A percentile compares a stretch with the other conserved stretches of the same genome.
These are phyloP conservation scores for Protosalanx chinensis DNA, from an alignment of 2,797 vertebrate species.

Conservation along the genomic window DNA sequence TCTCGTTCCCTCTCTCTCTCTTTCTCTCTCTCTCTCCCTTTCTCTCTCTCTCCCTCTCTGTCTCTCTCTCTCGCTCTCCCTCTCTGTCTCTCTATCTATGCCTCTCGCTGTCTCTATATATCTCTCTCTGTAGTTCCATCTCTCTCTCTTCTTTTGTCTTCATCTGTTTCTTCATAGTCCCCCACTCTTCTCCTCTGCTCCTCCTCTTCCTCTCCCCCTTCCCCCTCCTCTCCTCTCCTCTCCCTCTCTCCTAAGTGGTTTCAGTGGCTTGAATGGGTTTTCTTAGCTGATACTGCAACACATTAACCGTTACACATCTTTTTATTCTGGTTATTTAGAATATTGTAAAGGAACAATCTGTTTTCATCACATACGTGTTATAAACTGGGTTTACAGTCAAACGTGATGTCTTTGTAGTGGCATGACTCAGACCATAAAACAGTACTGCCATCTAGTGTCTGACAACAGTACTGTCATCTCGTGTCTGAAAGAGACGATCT, in stretches of 20 bases:
- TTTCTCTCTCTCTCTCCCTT: constrained; percentile 41
- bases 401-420: neutral
- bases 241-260: too few species aligned
- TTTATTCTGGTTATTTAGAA: neutral
- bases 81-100: too few species aligned
- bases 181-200: neutral
- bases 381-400: too few species aligned
- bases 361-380: neutral
- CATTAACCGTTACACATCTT: neutral
- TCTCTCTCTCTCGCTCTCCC: too few species aligned
- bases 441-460: neutral
- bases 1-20: constrained; percentile 24
- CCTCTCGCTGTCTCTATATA: too few species aligned
- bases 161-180: constrained; percentile 9
- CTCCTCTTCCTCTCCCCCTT: neutral
- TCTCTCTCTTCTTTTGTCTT: neutral
- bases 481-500: too few species aligned
- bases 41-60: too few species aligned
- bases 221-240: constrained; percentile 1
- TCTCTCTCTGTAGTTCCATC: constrained; percentile 31
- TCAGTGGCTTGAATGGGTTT: neutral
- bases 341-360: neutral
- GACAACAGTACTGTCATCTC: too few species aligned
- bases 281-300: neutral
- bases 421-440: neutral